Evolutionary conservation across 1,140 invertebrate genomes (phyloP).

Genomic region (Drosophila athabasca): DNA sequence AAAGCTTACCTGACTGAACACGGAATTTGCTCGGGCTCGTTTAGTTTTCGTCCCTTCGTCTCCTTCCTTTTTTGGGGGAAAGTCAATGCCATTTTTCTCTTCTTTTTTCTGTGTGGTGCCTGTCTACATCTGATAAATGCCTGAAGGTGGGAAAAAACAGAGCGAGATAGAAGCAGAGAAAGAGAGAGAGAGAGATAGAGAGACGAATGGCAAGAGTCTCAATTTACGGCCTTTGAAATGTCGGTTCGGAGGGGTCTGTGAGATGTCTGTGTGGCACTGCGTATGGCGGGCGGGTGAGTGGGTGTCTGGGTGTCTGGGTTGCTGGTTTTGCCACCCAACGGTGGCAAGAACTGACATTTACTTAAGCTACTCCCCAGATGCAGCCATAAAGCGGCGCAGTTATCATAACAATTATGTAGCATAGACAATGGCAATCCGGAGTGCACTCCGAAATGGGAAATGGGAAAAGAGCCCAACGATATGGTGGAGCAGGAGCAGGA

Average conservation of each 20-base stretch:
- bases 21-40: slow-evolving; percentile 14
- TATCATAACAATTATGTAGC: slow-evolving; percentile 79
- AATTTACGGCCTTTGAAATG: slow-evolving; percentile 73
- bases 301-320: no score
- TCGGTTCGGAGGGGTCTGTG: slow-evolving; percentile 11
- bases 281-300: not conserved
- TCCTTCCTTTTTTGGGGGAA: slow-evolving; percentile 21
- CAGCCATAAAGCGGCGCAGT: slow-evolving; percentile 58
- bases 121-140: slow-evolving; percentile 80
- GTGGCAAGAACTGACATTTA: slow-evolving; percentile 56
- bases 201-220: slow-evolving; percentile 32
- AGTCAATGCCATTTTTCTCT: slow-evolving; percentile 44
- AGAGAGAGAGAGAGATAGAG: no score
- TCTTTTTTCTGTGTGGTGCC: slow-evolving; percentile 10
- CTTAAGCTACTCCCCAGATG: slow-evolving; percentile 65
- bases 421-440: slow-evolving; percentile 62
- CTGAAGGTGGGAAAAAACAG: slow-evolving; percentile 36
- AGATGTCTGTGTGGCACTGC: slow-evolving; percentile 18
- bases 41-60: not conserved
- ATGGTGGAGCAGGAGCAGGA: slow-evolving; percentile 16
- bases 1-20: slow-evolving; percentile 54
- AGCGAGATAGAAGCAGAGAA: slow-evolving; percentile 11
- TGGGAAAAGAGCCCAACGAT: slow-evolving; percentile 37
- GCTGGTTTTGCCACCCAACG: no score
- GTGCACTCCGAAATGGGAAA: slow-evolving; percentile 36